Base-by-base conservation (phyloP, 2,113 vertebrate species). In the Pelecanus crispus region DNA sequence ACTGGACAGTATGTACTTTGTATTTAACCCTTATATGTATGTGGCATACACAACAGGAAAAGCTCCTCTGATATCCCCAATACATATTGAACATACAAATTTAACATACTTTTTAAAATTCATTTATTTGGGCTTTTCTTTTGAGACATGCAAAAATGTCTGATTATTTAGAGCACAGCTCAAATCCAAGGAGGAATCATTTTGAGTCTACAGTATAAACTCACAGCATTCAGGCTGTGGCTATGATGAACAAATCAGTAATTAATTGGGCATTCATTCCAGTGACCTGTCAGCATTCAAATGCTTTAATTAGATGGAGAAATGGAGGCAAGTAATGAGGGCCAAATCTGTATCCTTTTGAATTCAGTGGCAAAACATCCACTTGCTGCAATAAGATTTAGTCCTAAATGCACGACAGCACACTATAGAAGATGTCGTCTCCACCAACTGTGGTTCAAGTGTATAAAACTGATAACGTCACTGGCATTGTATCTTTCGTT, bases 221-320 rank as follows among this genome's bases (percentile, higher is more conserved):
- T 96, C 96, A 55, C 42, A 91, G 91, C 83, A 96, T 97, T 94
- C 97, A 95, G 92, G 94, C 95, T 97, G 73, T 74, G 95, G 94
- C 95, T 93, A 88, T 96, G 95, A 97, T 79, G 97, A 98, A 97
- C 96, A 96, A 97, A 96, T 97, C 96, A 97, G 97, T 98, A 98
- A 98, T 98, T 98, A 98, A 98, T 98, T 97, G 98, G 96, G 96
- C 93, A 98, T 97, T 96, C 94, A 97, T 96, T 95, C 95, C 92
- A 94, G 96, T 98, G 97, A 98, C 98, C 97, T 98, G 97, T 96
- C 98, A 98, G 94, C 91, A 97, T 98, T 97, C 97, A 97, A 97
- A 98, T 96, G 93, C 97, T 98, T 98, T 98, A 98, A 98, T 98
- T 98, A 97, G 92, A 88, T 92, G 82, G 96, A 96, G 88, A 96